Percentiles rank a stretch among this genome's conserved stretches.
phyloP scores from a whole-genome alignment of 2,888 invertebrate species.

The Philaethria dido region DNA sequence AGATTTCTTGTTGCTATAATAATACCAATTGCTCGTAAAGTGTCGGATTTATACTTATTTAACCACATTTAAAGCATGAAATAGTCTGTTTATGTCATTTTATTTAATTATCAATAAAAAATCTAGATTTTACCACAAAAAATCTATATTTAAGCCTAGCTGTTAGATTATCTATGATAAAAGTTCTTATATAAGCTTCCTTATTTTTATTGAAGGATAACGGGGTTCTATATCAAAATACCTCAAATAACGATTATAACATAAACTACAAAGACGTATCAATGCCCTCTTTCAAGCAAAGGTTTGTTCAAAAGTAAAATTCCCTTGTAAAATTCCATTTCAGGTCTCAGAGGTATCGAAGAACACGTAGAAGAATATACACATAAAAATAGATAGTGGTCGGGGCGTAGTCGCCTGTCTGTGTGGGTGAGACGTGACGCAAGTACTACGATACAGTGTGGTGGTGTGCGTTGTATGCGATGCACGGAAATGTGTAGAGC shows the following conservation, averaged over 20 bases:
- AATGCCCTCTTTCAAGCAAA: constrained; percentile 62
- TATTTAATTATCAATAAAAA: too few species aligned
- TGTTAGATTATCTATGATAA: too few species aligned
- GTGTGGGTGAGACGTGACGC: constrained; percentile 68
- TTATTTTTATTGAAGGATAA: not conserved
- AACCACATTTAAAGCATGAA: too few species aligned
- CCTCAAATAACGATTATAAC: constrained; percentile 10
- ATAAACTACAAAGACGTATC: constrained; percentile 47
- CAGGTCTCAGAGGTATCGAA: constrained; percentile 75
- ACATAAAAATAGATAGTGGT: constrained; percentile 57
- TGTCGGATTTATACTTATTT: too few species aligned
- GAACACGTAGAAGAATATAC: constrained; percentile 59
- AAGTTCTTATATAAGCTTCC: too few species aligned
- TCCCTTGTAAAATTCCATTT: constrained; percentile 78
- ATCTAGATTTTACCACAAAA: too few species aligned
- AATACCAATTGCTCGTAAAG: too few species aligned
- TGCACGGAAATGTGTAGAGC: constrained; percentile 47
- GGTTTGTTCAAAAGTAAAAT: constrained; percentile 73
- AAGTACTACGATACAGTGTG: constrained; percentile 29
- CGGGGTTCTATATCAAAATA: not conserved
- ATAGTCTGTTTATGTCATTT: too few species aligned
- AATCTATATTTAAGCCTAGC: too few species aligned
- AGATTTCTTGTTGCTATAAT: not conserved
- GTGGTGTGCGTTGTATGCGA: constrained; percentile 64
- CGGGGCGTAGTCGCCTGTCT: constrained; percentile 58